phyloP scores from a whole-genome alignment of 2,113 vertebrate species.

The Passer domesticus region DNA sequence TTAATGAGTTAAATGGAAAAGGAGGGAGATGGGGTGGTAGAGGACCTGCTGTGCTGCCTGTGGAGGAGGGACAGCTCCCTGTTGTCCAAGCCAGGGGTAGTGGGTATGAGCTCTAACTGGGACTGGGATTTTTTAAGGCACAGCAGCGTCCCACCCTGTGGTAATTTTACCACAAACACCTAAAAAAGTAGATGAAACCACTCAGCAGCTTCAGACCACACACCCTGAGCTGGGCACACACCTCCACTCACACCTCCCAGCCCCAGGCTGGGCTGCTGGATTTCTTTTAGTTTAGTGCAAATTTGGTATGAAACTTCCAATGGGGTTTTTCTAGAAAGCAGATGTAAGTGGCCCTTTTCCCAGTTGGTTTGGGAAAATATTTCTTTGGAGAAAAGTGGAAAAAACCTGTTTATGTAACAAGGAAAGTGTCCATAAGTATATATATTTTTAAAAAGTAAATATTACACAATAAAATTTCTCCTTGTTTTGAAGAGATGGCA shows the following conservation, averaged over 20 bases:
- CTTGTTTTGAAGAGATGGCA: neutral
- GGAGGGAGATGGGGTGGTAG: neutral
- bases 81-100: neutral
- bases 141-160: rapidly evolving
- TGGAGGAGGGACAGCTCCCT: neutral
- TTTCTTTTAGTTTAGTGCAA: neutral
- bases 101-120: rapidly evolving
- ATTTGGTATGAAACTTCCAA: neutral
- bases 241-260: neutral
- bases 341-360: neutral
- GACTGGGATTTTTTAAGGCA: neutral
- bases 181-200: neutral
- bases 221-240: neutral
- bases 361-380: rapidly evolving
- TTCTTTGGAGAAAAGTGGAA: neutral
- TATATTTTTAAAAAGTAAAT: no score
- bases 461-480: neutral
- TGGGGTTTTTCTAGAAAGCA: neutral
- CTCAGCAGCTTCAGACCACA: neutral
- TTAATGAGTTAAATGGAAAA: neutral
- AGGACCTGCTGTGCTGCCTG: neutral
- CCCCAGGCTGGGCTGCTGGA: neutral
- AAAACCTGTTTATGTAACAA: neutral
- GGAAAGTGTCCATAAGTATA: neutral
- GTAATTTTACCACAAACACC: neutral